A percentile compares a stretch with the other conserved stretches of the same genome.
Conservation (phyloP, 2,113 vertebrate species). For the Colistium nudipinnis region DNA sequence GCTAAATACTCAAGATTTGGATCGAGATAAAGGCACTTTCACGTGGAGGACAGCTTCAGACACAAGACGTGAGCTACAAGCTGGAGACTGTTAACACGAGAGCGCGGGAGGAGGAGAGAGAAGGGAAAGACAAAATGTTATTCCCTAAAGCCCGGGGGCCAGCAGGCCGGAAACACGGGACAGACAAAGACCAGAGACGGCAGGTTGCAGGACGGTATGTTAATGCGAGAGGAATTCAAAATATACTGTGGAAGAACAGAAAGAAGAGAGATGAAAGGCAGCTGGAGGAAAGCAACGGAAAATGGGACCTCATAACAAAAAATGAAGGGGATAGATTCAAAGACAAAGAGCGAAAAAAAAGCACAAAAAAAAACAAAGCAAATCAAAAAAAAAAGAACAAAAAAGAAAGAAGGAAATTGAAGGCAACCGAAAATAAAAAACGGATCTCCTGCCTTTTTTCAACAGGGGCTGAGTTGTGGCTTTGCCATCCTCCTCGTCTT, state of each 20-base stretch:
- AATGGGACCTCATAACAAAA: not conserved
- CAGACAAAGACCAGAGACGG: slow-evolving; percentile 42
- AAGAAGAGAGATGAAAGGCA: slow-evolving; percentile 23
- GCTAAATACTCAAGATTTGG: slow-evolving; percentile 24
- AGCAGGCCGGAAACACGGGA: slow-evolving; percentile 23
- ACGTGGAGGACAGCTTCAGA: slow-evolving; percentile 34
- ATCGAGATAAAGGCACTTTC: slow-evolving; percentile 31
- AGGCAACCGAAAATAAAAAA: slow-evolving; percentile 81
- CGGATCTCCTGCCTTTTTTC: slow-evolving; percentile 98
- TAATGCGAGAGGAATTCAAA: slow-evolving; percentile 36
- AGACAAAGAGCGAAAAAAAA: not conserved
- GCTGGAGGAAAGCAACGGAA: not conserved
- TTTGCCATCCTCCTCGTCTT: slow-evolving; percentile 96
- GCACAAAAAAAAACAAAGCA: not conserved
- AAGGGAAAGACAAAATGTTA: slow-evolving; percentile 41
- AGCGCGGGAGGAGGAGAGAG: slow-evolving; percentile 31
- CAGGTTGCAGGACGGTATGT: slow-evolving; percentile 22
- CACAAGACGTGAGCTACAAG: slow-evolving; percentile 25
- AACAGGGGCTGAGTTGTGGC: slow-evolving; percentile 94
- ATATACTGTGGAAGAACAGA: slow-evolving; percentile 33
- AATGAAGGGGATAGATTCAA: not conserved
- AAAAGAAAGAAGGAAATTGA: slow-evolving; percentile 31
- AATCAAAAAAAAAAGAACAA: slow-evolving; percentile 38
- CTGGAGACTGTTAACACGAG: slow-evolving; percentile 28
- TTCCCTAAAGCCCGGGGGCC: slow-evolving; percentile 32